phyloP scores from a whole-genome alignment of 2,113 vertebrate species.

The Gracilinanus agilis region DNA sequence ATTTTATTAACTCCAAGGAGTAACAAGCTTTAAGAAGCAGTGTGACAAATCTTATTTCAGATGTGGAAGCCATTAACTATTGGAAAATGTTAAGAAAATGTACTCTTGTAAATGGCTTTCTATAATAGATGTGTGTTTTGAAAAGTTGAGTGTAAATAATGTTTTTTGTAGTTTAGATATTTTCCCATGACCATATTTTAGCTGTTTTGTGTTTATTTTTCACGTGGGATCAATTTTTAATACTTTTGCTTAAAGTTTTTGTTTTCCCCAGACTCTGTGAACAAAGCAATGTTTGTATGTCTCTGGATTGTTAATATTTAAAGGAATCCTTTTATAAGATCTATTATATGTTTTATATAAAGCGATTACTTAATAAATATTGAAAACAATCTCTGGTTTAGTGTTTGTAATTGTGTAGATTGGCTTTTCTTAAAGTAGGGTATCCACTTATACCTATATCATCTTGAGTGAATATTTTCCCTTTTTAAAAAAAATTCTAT shows the following conservation, averaged over 20 bases:
- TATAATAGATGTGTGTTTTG: constrained; percentile 9
- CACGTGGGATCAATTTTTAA: constrained; percentile 20
- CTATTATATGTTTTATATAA: background rate
- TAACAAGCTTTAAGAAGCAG: background rate
- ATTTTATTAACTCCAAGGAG: background rate
- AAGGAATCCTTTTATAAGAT: constrained; percentile 36
- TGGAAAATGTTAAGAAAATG: constrained; percentile 35
- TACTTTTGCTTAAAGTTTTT: constrained; percentile 19
- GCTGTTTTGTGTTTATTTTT: constrained; percentile 27
- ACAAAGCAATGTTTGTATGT: constrained; percentile 25
- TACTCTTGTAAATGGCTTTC: constrained; percentile 12
- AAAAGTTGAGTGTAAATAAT: constrained; percentile 41
- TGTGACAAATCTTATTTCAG: constrained; percentile 55
- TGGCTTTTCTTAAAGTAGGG: constrained; percentile 25
- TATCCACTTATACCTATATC: background rate
- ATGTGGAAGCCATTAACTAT: background rate
- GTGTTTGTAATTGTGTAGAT: background rate
- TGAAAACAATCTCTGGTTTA: background rate
- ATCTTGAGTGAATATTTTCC: background rate
- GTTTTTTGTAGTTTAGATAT: constrained; percentile 44
- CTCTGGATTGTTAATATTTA: constrained; percentile 20
- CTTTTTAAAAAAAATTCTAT: constrained; percentile 44
- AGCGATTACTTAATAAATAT: background rate
- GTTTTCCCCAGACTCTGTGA: constrained; percentile 6
- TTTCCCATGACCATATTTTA: constrained; percentile 52